Conservation (phyloP, 2,888 invertebrate species). For the Heteromyza rotundicornis region DNA sequence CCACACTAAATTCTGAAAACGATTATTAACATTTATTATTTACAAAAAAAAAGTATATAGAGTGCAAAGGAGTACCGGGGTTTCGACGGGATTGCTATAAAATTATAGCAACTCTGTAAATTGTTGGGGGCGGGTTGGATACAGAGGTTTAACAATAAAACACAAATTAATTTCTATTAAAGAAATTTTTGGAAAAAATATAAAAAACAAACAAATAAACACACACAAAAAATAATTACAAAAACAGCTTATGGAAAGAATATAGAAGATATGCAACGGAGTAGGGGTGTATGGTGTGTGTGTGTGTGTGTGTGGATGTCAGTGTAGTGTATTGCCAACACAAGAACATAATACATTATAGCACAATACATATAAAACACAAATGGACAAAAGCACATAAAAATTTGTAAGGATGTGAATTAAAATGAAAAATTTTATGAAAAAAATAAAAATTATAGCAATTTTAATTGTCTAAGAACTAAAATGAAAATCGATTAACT, state of each 20-base stretch:
- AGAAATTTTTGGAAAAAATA: no score
- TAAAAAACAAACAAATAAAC: neutral
- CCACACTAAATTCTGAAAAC: constrained; percentile 30
- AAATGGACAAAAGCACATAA: neutral
- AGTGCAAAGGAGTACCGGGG: neutral
- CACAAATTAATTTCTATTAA: no score
- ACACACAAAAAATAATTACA: neutral
- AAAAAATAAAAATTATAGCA: neutral
- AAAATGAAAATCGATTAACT: no score
- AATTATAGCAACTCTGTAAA: neutral
- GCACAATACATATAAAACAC: neutral
- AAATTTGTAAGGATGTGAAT: neutral
- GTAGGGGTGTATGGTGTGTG: neutral
- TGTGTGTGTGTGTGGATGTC: neutral
- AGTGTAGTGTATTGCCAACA: neutral
- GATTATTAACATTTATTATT: constrained; percentile 21
- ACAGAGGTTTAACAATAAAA: no score
- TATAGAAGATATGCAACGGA: neutral
- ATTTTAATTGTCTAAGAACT: no score
- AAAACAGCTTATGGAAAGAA: neutral
- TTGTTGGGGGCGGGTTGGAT: no score
- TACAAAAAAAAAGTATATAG: constrained; percentile 15
- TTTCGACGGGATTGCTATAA: neutral
- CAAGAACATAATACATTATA: neutral
- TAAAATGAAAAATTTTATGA: neutral